phyloP scores from a whole-genome alignment of 2,113 vertebrate genomes.

The Anser brachyrhynchus region DNA sequence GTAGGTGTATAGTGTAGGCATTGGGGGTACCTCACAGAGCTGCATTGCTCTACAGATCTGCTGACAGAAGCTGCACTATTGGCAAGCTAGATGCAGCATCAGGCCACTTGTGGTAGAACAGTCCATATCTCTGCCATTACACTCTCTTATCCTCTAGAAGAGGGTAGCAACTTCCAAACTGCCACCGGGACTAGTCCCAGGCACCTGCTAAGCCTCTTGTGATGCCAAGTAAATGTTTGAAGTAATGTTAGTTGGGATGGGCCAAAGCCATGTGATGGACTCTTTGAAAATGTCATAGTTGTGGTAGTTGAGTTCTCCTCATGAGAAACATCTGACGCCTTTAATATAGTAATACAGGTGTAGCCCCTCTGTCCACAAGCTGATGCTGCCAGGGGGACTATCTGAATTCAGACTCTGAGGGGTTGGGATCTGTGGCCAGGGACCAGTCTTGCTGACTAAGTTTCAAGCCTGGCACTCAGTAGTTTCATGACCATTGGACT shows the following conservation, averaged over 20 bases:
- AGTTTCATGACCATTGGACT: accelerated
- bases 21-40: neutral
- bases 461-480: neutral
- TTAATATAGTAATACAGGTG: neutral
- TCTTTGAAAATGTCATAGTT: neutral
- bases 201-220: neutral
- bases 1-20: neutral
- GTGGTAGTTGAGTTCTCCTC: neutral
- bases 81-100: neutral
- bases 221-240: neutral
- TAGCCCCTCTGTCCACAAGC: neutral
- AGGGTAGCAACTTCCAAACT: neutral
- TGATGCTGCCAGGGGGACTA: neutral
- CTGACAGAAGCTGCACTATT: neutral
- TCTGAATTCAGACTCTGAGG: neutral
- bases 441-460: neutral
- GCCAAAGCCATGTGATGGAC: neutral
- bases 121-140: neutral
- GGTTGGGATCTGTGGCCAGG: neutral
- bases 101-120: neutral
- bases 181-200: neutral
- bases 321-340: neutral
- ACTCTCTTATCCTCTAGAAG: accelerated
- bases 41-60: neutral
- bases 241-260: neutral